Conservation (phyloP, 1,140 invertebrate genomes). For the Brachionus sp. region DNA sequence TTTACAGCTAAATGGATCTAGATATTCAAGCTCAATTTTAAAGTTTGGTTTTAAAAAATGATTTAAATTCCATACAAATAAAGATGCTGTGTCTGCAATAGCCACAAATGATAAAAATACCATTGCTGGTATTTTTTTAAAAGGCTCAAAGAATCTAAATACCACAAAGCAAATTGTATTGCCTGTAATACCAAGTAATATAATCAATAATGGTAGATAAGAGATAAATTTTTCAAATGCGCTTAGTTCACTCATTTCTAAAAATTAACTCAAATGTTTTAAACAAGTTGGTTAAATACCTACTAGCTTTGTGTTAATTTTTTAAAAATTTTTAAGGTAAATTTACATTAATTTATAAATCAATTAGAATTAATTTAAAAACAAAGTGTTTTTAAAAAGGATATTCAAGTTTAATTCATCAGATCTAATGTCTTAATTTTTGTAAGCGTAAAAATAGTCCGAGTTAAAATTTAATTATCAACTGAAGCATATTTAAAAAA, state of each 20-base stretch:
- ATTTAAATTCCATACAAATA: conserved; percentile 31
- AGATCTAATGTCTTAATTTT: too few relatives aligned
- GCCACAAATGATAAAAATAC: conserved; percentile 12
- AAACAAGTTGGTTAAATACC: not conserved
- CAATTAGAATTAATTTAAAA: not conserved
- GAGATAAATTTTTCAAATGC: not conserved
- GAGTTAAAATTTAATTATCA: too few relatives aligned
- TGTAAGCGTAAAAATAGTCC: too few relatives aligned
- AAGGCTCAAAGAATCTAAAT: not conserved
- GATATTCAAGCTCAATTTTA: not conserved
- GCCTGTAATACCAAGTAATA: not conserved
- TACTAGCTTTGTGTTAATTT: not conserved
- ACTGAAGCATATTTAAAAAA: too few relatives aligned
- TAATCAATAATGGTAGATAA: conserved; percentile 5
- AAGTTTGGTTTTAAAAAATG: conserved; percentile 38
- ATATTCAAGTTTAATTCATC: too few relatives aligned
- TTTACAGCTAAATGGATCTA: not conserved
- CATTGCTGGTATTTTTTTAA: conserved; percentile 9
- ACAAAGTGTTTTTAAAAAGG: too few relatives aligned
- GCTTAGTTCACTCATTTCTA: not conserved
- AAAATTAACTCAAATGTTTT: not conserved
- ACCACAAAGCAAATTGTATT: not conserved
- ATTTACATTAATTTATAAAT: not conserved
- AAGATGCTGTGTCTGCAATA: not conserved
- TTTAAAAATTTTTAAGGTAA: not conserved